These are phyloP conservation scores for Desmodus rotundus DNA, from an alignment of 2,113 vertebrate species.

Conservation along the genomic window DNA sequence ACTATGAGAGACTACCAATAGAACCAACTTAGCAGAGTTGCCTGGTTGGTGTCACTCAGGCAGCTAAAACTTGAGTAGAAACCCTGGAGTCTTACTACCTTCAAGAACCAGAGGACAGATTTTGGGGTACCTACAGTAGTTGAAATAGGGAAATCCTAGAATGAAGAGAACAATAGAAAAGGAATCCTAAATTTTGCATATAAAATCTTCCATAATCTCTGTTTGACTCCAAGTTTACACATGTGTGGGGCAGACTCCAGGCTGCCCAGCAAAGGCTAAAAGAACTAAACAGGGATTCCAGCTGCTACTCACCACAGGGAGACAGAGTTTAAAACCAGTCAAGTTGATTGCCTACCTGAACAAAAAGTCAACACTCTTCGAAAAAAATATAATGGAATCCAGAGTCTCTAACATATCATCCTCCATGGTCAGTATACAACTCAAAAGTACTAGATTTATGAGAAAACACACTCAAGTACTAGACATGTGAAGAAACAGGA, in stretches of 20 bases:
- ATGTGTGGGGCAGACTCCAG: not conserved
- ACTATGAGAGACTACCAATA: not conserved
- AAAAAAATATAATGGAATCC: not conserved
- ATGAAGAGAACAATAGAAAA: not conserved
- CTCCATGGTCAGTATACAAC: not conserved
- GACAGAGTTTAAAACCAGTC: not conserved
- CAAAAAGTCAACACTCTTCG: not conserved
- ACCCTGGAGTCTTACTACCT: not conserved
- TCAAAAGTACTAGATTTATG: not conserved
- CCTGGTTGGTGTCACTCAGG: not conserved
- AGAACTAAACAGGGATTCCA: not conserved
- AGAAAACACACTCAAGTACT: not conserved
- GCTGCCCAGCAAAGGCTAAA: not conserved
- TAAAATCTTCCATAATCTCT: not conserved
- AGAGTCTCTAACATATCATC: not conserved
- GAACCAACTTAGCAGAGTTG: not conserved
- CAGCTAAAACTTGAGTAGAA: not conserved
- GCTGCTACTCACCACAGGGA: not conserved
- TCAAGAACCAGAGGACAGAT: not conserved
- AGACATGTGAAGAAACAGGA: not conserved
- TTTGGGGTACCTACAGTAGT: not conserved
- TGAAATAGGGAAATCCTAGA: not conserved
- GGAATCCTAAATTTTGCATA: not conserved
- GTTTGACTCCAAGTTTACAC: not conserved
- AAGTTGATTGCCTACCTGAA: not conserved